A percentile compares a stretch with the other conserved stretches of the same genome.
phyloP scores from a whole-genome alignment of 2,888 invertebrate species.

The Ichneumoninae sp. region DNA sequence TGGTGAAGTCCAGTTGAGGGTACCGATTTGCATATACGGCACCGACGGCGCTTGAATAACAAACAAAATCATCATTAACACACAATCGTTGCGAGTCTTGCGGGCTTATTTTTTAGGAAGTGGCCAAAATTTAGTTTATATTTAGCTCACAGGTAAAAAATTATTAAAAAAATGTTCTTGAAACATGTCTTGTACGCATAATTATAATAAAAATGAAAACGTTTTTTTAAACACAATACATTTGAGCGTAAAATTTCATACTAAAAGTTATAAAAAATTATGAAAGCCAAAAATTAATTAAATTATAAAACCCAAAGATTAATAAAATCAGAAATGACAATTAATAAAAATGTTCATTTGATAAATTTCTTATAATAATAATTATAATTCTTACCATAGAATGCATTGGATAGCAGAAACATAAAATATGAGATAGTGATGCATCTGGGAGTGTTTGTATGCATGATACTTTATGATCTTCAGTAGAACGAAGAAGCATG shows the following conservation, averaged over 20 bases:
- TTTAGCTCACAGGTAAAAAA: background rate
- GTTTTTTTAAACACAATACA: background rate
- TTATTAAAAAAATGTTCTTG: background rate
- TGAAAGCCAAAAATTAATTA: no score
- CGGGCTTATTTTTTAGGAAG: background rate
- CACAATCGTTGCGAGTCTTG: background rate
- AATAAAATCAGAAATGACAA: background rate
- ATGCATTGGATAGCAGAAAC: conserved; percentile 84
- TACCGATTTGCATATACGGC: conserved; percentile 83
- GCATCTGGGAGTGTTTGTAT: conserved; percentile 84
- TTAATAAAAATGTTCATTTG: background rate
- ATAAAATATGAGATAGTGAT: conserved; percentile 86
- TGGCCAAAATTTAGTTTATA: background rate
- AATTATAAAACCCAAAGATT: no score
- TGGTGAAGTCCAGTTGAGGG: conserved; percentile 85
- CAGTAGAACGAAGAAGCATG: conserved; percentile 79
- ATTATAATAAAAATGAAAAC: background rate
- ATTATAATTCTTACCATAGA: conserved; percentile 82
- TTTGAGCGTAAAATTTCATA: background rate
- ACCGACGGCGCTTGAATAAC: conserved; percentile 83
- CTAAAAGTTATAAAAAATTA: background rate
- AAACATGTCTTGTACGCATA: background rate
- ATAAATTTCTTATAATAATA: background rate
- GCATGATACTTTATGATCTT: conserved; percentile 84
- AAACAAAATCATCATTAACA: conserved; percentile 23